Conservation (phyloP, 1,140 invertebrate species). For the Hyposmocoma kahamanoa region DNA sequence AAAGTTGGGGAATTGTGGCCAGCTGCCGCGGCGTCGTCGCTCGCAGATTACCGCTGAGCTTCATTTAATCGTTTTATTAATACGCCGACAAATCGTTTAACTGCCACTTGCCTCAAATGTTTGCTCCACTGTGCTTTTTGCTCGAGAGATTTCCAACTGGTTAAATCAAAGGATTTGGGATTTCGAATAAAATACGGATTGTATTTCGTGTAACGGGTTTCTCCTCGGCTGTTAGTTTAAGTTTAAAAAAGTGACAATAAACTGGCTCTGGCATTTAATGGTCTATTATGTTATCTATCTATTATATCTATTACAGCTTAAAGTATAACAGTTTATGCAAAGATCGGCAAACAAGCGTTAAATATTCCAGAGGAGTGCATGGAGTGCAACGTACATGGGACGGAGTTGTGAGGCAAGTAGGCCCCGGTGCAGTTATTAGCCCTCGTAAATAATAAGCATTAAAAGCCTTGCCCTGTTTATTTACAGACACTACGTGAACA, state of each 20-base stretch:
- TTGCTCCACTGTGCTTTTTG: background rate
- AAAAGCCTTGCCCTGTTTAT: conserved; percentile 52
- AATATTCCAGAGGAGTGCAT: conserved; percentile 51
- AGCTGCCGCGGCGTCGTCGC: conserved; percentile 60
- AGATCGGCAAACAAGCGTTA: conserved; percentile 34
- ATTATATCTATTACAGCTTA: too few relatives aligned
- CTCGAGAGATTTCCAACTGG: too few relatives aligned
- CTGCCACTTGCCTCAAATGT: conserved; percentile 37
- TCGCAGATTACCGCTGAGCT: conserved; percentile 65
- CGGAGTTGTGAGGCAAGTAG: conserved; percentile 19
- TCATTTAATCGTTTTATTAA: conserved; percentile 73
- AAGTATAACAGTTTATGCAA: conserved; percentile 12
- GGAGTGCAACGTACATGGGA: background rate
- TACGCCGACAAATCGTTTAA: conserved; percentile 69
- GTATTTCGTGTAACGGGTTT: too few relatives aligned
- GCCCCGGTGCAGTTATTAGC: conserved; percentile 41
- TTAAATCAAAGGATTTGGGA: too few relatives aligned
- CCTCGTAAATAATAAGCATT: conserved; percentile 64
- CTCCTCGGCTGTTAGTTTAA: too few relatives aligned
- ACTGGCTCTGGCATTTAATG: too few relatives aligned
- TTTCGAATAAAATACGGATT: too few relatives aligned
- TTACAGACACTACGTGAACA: conserved; percentile 51
- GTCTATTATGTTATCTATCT: too few relatives aligned
- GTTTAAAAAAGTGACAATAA: too few relatives aligned
- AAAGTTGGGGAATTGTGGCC: conserved; percentile 68